A percentile compares a stretch with the other conserved stretches of the same genome.
phyloP scores from a whole-genome alignment of 2,797 vertebrate species.

The Rhincodon typus region DNA sequence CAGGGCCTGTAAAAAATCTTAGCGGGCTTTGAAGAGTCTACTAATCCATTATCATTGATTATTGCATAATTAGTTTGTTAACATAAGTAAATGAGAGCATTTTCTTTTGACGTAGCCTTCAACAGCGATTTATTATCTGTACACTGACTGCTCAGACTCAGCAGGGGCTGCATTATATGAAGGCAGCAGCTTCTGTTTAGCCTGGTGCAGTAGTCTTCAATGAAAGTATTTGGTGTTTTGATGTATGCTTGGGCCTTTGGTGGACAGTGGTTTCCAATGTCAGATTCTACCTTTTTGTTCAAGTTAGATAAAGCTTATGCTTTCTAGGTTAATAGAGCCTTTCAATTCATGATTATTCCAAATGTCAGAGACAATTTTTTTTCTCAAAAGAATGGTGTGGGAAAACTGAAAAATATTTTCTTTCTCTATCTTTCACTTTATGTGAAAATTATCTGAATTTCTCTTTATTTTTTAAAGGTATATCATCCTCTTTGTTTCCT shows the following conservation, averaged over 20 bases:
- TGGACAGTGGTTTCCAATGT: background rate
- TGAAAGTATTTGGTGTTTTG: background rate
- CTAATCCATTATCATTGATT: background rate
- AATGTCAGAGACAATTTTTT: background rate
- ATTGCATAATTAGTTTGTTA: background rate
- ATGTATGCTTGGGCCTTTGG: background rate
- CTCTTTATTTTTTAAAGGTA: slow-evolving; percentile 34
- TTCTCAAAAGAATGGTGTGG: background rate
- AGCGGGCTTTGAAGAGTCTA: background rate
- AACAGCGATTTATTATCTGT: background rate
- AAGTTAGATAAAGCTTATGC: background rate
- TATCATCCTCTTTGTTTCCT: slow-evolving; percentile 27
- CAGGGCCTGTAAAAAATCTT: background rate
- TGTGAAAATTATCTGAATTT: slow-evolving; percentile 17
- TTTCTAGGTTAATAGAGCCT: background rate
- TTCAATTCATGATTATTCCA: slow-evolving; percentile 14
- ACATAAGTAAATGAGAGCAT: background rate
- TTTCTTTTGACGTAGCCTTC: background rate
- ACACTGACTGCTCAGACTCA: background rate
- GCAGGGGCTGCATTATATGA: background rate
- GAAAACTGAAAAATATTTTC: background rate
- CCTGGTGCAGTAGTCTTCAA: background rate
- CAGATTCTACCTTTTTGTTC: background rate
- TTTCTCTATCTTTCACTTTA: slow-evolving; percentile 20
- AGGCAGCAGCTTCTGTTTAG: background rate